A percentile compares a stretch with the other conserved stretches of the same genome.
Evolutionary conservation across 2,113 vertebrate species (phyloP).

Genomic region (Sinocyclocheilus grahami): DNA sequence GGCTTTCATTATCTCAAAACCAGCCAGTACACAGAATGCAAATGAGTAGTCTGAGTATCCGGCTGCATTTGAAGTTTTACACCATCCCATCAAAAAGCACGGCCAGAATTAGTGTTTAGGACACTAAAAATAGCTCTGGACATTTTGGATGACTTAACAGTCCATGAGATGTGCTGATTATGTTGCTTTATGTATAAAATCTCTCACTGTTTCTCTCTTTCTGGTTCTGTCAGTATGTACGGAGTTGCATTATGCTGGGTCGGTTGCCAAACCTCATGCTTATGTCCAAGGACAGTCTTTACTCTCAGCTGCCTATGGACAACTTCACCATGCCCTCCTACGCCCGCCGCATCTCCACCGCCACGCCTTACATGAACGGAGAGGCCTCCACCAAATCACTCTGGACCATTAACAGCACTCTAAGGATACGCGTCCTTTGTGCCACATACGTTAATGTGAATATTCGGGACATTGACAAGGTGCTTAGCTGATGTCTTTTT

Average conservation of each 20-base stretch:
- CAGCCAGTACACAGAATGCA: slow-evolving; percentile 26
- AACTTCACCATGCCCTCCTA: slow-evolving; percentile 96
- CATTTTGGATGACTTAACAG: background rate
- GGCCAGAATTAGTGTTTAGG: background rate
- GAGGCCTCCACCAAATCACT: slow-evolving; percentile 92
- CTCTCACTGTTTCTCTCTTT: slow-evolving; percentile 29
- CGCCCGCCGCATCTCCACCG: slow-evolving; percentile 93
- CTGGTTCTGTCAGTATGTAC: slow-evolving; percentile 84
- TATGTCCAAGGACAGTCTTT: slow-evolving; percentile 97
- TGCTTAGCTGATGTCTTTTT: slow-evolving; percentile 61
- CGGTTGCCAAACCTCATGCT: slow-evolving; percentile 98
- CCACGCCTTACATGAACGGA: slow-evolving; percentile 96
- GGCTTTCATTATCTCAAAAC: slow-evolving; percentile 3
- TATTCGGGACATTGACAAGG: slow-evolving; percentile 98
- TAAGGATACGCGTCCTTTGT: slow-evolving; percentile 93
- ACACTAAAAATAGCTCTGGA: slow-evolving; percentile 16
- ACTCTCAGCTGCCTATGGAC: slow-evolving; percentile 91
- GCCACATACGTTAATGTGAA: slow-evolving; percentile 99
- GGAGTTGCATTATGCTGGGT: slow-evolving; percentile 96
- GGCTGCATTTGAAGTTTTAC: slow-evolving; percentile 1
- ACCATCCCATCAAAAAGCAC: background rate
- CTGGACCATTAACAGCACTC: slow-evolving; percentile 88
- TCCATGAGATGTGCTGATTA: background rate
- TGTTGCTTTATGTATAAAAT: background rate
- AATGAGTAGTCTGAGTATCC: background rate